Evolutionary conservation across 2,797 vertebrate genomes (phyloP).

Genomic region (Rousettus madagascariensis): DNA sequence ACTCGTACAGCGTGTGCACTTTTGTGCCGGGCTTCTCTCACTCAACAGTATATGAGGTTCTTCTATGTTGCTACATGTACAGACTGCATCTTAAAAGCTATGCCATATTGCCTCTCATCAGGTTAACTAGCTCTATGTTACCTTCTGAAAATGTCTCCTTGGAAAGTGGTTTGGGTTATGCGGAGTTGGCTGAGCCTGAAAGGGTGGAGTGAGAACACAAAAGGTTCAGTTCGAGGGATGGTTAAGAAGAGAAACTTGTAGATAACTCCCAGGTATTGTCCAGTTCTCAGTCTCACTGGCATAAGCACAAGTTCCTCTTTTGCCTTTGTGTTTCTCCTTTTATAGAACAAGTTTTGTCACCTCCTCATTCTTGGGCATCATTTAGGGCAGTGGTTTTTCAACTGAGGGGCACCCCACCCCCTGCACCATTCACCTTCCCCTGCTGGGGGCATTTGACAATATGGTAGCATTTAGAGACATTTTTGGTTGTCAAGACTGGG

Average conservation of each 20-base stretch:
- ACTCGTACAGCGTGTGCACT: neutral
- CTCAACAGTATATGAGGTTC: neutral
- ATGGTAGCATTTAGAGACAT: neutral
- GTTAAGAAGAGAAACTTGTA: neutral
- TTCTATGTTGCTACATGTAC: fast-evolving
- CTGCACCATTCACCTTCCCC: no score
- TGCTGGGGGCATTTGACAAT: neutral
- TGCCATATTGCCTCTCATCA: neutral
- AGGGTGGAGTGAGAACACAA: neutral
- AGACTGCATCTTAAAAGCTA: neutral
- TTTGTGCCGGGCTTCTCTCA: neutral
- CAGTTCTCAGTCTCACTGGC: neutral
- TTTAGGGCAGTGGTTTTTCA: neutral
- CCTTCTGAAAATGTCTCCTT: neutral
- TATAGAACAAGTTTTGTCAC: neutral
- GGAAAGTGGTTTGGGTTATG: neutral
- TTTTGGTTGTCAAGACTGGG: neutral
- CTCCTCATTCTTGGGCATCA: neutral
- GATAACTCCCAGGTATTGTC: neutral
- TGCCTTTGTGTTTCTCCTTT: neutral
- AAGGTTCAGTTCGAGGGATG: neutral
- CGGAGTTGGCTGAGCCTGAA: neutral
- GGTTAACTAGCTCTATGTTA: neutral
- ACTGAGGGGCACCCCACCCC: neutral
- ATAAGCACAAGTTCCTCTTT: neutral